A percentile compares a stretch with the other conserved stretches of the same genome.
These are phyloP conservation scores for Phrixothrix hirtus DNA, from an alignment of 2,888 invertebrate species.

Conservation along the genomic window DNA sequence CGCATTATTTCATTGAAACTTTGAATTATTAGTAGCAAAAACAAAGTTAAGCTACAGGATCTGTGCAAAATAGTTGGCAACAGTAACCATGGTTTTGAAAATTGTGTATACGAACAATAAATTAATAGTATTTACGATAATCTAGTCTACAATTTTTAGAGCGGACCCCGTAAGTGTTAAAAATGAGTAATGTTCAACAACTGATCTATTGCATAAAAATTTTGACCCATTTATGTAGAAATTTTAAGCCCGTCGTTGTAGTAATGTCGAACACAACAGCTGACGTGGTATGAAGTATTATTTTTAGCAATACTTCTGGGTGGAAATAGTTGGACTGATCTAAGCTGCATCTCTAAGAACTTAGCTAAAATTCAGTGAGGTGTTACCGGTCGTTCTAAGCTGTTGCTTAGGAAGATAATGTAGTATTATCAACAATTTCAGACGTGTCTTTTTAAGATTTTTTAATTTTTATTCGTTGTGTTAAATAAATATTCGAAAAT, in stretches of 20 bases:
- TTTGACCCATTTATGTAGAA: slow-evolving; percentile 12
- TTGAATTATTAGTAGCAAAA: too few relatives aligned
- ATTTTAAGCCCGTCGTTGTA: slow-evolving; percentile 5
- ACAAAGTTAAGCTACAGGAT: too few relatives aligned
- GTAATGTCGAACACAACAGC: slow-evolving; percentile 27
- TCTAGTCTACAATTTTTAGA: too few relatives aligned
- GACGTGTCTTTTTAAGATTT: background rate
- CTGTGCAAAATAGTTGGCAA: too few relatives aligned
- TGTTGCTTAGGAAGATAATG: background rate
- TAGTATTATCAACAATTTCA: background rate
- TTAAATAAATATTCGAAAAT: too few relatives aligned
- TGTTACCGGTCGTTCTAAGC: background rate
- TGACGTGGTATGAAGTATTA: slow-evolving; percentile 36
- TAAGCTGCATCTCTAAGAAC: slow-evolving; percentile 16
- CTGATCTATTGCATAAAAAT: too few relatives aligned
- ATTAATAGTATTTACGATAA: too few relatives aligned
- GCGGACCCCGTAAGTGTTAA: too few relatives aligned
- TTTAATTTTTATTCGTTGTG: background rate
- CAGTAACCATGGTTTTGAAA: too few relatives aligned
- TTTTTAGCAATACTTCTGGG: slow-evolving; percentile 51
- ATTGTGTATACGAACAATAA: too few relatives aligned
- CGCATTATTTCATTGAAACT: too few relatives aligned
- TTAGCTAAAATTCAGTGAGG: background rate
- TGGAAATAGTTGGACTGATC: slow-evolving; percentile 37
- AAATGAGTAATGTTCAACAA: too few relatives aligned